Evolutionary conservation across 2,888 invertebrate genomes (phyloP).

Genomic region (Scelioninae gen. 1): DNA sequence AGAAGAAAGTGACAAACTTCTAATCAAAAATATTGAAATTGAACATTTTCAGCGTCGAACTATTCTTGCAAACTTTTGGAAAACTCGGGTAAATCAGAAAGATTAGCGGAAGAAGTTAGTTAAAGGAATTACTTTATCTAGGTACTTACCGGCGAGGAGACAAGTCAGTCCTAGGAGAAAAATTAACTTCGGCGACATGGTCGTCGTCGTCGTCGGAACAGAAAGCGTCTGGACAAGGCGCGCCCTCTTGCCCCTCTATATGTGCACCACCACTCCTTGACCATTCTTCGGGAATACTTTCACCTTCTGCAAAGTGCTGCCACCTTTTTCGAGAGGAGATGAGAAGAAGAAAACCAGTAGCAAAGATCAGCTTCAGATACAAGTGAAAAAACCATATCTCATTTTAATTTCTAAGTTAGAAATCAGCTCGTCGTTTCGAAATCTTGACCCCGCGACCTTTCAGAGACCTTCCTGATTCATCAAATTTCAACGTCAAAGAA

Average conservation of each 20-base stretch:
- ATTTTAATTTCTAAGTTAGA: no score
- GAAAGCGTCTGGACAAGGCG: conserved; percentile 84
- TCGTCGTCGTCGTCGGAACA: conserved; percentile 80
- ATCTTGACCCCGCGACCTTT: no score
- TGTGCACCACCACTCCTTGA: conserved; percentile 83
- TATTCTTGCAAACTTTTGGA: background rate
- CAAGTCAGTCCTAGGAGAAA: conserved; percentile 80
- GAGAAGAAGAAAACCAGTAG: conserved; percentile 33
- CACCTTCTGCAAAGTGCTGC: conserved; percentile 82
- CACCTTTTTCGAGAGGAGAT: conserved; percentile 76
- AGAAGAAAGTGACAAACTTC: no score
- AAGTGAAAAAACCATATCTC: background rate
- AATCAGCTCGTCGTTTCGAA: background rate
- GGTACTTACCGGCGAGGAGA: conserved; percentile 82
- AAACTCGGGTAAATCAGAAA: conserved; percentile 4
- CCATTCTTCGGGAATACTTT: conserved; percentile 79
- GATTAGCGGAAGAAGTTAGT: background rate
- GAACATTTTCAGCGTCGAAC: background rate
- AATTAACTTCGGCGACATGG: conserved; percentile 82
- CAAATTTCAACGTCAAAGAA: no score
- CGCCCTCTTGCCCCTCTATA: conserved; percentile 85
- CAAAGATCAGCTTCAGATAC: background rate
- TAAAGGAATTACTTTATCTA: conserved; percentile 6
- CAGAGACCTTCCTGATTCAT: no score
- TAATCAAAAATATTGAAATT: no score